phyloP scores from a whole-genome alignment of 2,113 vertebrate genomes.

The Eurypyga helias region DNA sequence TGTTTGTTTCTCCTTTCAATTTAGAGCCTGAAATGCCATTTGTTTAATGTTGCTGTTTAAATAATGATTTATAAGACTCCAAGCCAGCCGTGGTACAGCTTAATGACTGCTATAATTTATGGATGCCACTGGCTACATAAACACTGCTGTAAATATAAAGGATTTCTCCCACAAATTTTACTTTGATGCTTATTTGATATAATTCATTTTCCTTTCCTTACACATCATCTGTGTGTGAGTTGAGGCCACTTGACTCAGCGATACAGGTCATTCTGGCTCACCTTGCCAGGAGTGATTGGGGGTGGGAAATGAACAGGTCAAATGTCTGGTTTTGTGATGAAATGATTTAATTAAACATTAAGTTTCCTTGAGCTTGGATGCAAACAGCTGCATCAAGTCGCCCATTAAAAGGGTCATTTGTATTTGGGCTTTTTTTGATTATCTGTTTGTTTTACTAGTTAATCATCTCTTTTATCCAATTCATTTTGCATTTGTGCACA shows the following conservation, averaged over 20 bases:
- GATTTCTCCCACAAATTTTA: constrained; percentile 60
- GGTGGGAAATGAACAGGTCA: constrained; percentile 25
- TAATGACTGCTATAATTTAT: constrained; percentile 76
- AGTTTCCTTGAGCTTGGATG: constrained; percentile 51
- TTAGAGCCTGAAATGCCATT: constrained; percentile 56
- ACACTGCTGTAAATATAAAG: constrained; percentile 69
- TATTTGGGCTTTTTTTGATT: constrained; percentile 7
- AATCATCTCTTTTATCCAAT: constrained; percentile 2
- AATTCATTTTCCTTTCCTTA: constrained; percentile 40
- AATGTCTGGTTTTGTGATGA: constrained; percentile 45
- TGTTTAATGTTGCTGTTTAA: constrained; percentile 72
- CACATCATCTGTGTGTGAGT: not conserved
- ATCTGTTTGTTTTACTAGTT: constrained; percentile 29
- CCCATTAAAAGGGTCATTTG: constrained; percentile 46
- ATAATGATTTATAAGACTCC: constrained; percentile 72
- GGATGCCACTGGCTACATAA: constrained; percentile 62
- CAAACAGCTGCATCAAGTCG: constrained; percentile 8
- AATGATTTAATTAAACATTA: constrained; percentile 75
- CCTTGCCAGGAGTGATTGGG: not conserved
- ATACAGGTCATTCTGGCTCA: not conserved
- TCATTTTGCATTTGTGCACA: constrained; percentile 29
- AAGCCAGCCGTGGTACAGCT: constrained; percentile 47
- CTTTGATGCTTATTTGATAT: constrained; percentile 46
- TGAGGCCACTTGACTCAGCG: not conserved
- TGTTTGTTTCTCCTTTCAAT: constrained; percentile 50